Evolutionary conservation across 2,113 vertebrate species (phyloP).

Genomic region (Odobenus rosmarus): DNA sequence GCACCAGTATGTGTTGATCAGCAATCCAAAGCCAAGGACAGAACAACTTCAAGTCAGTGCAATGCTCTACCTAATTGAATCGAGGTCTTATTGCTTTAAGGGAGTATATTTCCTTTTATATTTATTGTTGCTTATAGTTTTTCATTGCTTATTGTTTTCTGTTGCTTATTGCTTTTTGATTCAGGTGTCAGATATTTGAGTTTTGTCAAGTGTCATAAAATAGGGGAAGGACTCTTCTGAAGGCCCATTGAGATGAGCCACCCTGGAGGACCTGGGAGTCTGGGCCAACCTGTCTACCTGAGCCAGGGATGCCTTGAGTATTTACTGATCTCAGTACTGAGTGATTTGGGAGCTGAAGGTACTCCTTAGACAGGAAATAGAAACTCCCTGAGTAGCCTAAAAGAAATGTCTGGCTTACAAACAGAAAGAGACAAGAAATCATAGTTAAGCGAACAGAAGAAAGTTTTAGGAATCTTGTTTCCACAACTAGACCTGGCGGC

Average conservation of each 20-base stretch:
- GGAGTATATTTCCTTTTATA: not conserved
- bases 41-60: not conserved
- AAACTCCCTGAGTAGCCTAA: not conserved
- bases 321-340: not conserved
- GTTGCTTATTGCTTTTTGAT: not conserved
- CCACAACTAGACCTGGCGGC: not conserved
- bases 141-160: not conserved
- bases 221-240: not conserved
- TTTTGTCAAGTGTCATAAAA: not conserved
- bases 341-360: not conserved
- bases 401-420: not conserved
- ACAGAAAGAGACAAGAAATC: not conserved
- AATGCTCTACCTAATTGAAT: not conserved
- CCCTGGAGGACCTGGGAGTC: not conserved
- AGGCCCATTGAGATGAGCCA: not conserved
- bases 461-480: not conserved
- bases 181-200: not conserved
- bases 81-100: not conserved
- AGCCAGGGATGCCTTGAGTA: not conserved
- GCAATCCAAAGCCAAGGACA: not conserved
- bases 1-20: not conserved
- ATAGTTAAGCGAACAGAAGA: not conserved
- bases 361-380: not conserved
- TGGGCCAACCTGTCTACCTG: not conserved
- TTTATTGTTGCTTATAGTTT: not conserved